Conservation (phyloP, 2,888 invertebrate species). For the Latheticus oryzae region DNA sequence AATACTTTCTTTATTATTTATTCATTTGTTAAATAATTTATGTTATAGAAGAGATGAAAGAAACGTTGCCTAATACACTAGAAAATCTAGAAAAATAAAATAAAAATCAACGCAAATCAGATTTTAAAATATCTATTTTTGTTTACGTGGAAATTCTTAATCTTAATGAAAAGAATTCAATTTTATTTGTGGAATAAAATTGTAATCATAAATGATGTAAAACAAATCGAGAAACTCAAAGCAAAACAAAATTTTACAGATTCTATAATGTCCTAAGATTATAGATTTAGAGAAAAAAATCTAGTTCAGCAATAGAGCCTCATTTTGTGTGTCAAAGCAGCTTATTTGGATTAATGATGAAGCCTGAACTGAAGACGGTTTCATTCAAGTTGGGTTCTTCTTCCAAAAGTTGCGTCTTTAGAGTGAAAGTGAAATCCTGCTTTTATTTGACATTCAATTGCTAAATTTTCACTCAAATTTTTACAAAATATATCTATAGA, state of each 20-base stretch:
- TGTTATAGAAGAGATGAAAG: too few relatives aligned
- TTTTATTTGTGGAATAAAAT: too few relatives aligned
- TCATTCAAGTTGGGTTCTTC: conserved; percentile 78
- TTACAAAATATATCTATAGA: conserved; percentile 85
- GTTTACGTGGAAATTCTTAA: too few relatives aligned
- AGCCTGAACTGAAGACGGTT: conserved; percentile 96
- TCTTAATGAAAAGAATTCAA: too few relatives aligned
- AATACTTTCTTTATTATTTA: too few relatives aligned
- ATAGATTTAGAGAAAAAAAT: conserved; percentile 70
- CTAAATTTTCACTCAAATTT: conserved; percentile 85
- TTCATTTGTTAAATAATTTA: too few relatives aligned
- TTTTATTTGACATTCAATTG: conserved; percentile 60
- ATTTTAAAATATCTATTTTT: too few relatives aligned
- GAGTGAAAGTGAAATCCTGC: conserved; percentile 60
- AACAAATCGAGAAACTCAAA: too few relatives aligned
- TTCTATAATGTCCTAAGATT: conserved; percentile 74
- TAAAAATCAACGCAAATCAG: too few relatives aligned
- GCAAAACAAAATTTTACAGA: conserved; percentile 85
- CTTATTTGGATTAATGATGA: conserved; percentile 84
- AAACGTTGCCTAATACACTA: too few relatives aligned
- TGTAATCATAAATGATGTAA: too few relatives aligned
- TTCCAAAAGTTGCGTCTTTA: conserved; percentile 68
- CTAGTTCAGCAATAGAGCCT: conserved; percentile 62
- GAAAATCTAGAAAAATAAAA: too few relatives aligned
- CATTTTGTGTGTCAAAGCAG: conserved; percentile 85